Evolutionary conservation across 2,797 vertebrate species (phyloP).

Genomic region (Lagothrix lagotricha): DNA sequence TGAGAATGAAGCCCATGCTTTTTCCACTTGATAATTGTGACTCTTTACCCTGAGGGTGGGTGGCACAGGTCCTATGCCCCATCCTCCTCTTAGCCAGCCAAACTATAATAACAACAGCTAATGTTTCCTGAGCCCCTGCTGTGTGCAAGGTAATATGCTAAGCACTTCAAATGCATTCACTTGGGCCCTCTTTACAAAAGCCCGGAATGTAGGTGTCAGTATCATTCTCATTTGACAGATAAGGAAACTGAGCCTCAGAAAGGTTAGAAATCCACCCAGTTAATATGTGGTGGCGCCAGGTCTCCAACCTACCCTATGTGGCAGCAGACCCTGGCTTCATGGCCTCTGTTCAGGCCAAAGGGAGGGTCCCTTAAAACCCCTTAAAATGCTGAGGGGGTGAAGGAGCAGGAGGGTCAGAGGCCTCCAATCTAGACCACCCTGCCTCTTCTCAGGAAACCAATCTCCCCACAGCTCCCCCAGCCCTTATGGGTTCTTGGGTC

Average conservation of each 20-base stretch:
- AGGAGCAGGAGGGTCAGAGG: not conserved
- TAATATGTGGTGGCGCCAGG: not conserved
- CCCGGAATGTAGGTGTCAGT: not conserved
- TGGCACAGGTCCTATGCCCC: not conserved
- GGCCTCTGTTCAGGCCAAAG: not conserved
- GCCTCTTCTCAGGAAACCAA: not conserved
- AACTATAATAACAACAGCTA: not conserved
- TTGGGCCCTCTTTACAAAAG: not conserved
- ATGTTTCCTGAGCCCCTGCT: not conserved
- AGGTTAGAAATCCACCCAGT: not conserved
- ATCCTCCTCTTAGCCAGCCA: not conserved
- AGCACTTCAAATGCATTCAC: too few species aligned
- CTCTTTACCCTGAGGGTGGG: not conserved
- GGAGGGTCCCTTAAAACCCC: not conserved
- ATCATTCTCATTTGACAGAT: not conserved
- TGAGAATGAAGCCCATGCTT: not conserved
- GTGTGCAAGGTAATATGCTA: fast-evolving
- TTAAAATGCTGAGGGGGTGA: not conserved
- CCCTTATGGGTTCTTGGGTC: not conserved
- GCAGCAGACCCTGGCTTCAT: not conserved
- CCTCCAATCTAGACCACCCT: not conserved
- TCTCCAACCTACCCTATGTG: not conserved
- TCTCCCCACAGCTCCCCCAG: not conserved
- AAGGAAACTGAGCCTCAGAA: not conserved
- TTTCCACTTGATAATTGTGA: not conserved